phyloP scores from a whole-genome alignment of 2,113 vertebrate genomes.

The human (Homo sapiens) region DNA sequence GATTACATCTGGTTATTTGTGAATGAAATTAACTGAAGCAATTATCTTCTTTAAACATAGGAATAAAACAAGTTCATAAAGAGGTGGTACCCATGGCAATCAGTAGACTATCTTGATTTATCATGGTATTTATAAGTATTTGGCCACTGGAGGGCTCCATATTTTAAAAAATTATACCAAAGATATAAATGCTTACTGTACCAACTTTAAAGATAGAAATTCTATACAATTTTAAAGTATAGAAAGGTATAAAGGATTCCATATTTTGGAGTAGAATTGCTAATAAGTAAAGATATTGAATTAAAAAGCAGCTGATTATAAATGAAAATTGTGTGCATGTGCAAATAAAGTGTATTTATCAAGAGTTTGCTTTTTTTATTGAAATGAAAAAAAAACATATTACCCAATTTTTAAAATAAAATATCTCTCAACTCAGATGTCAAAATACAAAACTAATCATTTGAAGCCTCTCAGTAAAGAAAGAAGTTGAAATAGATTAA shows the following conservation, averaged over 20 bases:
- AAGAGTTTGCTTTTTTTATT: background rate
- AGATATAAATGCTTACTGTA: background rate
- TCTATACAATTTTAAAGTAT: background rate
- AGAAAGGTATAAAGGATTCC: background rate
- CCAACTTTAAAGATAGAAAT: background rate
- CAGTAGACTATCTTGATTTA: background rate
- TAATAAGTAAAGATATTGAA: conserved; percentile 10
- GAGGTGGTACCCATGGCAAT: background rate
- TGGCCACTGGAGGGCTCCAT: conserved; percentile 71
- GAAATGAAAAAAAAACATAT: conserved; percentile 34
- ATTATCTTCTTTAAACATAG: background rate
- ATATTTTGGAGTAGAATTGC: conserved; percentile 19
- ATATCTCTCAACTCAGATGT: background rate
- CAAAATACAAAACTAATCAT: conserved; percentile 5
- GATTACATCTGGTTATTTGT: background rate
- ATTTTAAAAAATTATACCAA: conserved; percentile 57
- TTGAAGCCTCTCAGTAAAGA: background rate
- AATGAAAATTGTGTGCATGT: conserved; percentile 38
- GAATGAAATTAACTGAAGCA: background rate
- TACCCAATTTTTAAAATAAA: conserved; percentile 5
- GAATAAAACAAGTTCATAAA: background rate
- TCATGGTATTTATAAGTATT: conserved; percentile 49
- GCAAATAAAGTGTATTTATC: background rate
- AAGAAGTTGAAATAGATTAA: conserved; percentile 6
- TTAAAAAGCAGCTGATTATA: conserved; percentile 4